Base-by-base conservation (phyloP, 2,797 vertebrate genomes). In the Apogon hyalosoma region DNA sequence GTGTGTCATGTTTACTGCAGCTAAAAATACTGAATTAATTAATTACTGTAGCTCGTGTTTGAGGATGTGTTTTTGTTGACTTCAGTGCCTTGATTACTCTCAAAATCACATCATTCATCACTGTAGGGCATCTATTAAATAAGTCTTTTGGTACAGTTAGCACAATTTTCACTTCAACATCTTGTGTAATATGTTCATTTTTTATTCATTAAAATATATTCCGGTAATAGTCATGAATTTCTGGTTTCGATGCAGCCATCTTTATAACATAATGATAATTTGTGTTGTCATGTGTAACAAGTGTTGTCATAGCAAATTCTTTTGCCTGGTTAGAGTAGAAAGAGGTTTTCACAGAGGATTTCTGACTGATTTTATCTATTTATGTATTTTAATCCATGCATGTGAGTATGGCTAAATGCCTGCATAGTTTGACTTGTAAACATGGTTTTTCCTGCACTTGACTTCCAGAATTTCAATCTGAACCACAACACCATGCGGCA, bases 231-330 rank as follows among this genome's bases (percentile, higher is more conserved):
- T 60, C 48, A 73, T 69, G 57, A 62, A 48, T 43, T 46, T 52
- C 19, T 59, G 55, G 45, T 61, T 36, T 73, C 43, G 36, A 65
- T 71, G 65, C 40, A 59, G 33, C 47, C 61, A 57, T 66, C 61
- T 68, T 59, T 53, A 19, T 63, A 59, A 56, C 67, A 7, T 48
- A 70, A 75, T 74, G 63, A 59, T 87, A 61, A 85, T 80, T 39
- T 55, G 73, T 70, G 67, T 60, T 42, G 68, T 79, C 67, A 51
- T 79, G 68, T 82, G 73, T 49, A 63, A 12, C 4, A 53, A 69
- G 47, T 73, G 69, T 78, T 82, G 79, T 86, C 73, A 61, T 48
- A 57, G 66, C 49, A 75, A 73, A 73, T 76, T 65, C 43, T 45
- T 70, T 56, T 67, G 59, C 56, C 67, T 71, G 64, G 70, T 75